These are phyloP conservation scores for Nomada flava DNA, from an alignment of 2,888 invertebrate species.

Conservation along the genomic window DNA sequence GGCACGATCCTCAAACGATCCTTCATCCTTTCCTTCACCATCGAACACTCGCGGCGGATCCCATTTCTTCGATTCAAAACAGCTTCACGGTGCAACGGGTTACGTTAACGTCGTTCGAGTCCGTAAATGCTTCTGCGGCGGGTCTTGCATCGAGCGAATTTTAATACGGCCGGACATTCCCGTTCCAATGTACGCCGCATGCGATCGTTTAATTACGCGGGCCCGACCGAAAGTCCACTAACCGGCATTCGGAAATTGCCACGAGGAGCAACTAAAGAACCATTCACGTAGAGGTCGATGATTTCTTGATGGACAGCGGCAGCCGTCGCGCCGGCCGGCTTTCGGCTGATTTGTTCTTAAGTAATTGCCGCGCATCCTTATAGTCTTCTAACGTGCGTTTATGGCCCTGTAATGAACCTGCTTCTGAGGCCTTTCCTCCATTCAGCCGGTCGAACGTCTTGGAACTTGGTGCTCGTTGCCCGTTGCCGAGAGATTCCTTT, in stretches of 20 bases:
- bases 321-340: constrained; percentile 64
- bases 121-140: no score
- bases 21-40: background rate
- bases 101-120: no score
- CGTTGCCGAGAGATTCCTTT: constrained; percentile 9
- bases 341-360: constrained; percentile 81
- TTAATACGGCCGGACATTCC: constrained; percentile 10
- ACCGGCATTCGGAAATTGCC: constrained; percentile 40
- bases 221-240: constrained; percentile 11
- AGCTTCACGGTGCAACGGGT: no score
- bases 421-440: constrained; percentile 75
- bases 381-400: constrained; percentile 79
- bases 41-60: background rate
- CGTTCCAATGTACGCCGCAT: constrained; percentile 16
- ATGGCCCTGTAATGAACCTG: constrained; percentile 82
- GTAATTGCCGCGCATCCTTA: constrained; percentile 80
- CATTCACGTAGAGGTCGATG: constrained; percentile 66
- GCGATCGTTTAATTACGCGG: constrained; percentile 55
- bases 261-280: constrained; percentile 38
- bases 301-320: constrained; percentile 67
- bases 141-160: background rate
- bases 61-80: background rate
- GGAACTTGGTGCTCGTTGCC: constrained; percentile 12
- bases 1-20: constrained; percentile 57
- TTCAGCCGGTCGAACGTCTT: constrained; percentile 53